Conservation (phyloP, 2,113 vertebrate species). For the Chaenogobius annularis region DNA sequence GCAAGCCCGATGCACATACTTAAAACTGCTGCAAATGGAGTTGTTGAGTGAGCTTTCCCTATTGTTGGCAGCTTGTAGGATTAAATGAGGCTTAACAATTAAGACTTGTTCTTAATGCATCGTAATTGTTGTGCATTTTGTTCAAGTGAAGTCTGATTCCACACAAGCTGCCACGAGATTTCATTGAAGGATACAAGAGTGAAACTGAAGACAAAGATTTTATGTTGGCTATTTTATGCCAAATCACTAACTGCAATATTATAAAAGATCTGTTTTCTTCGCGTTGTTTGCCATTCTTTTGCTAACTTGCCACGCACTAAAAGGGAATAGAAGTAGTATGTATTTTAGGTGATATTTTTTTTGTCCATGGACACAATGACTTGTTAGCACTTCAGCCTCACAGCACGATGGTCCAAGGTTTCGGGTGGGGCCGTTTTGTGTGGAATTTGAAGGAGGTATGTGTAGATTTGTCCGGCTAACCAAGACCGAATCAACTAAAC, state of each 20-base stretch:
- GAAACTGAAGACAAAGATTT: background rate
- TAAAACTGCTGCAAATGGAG: constrained; percentile 37
- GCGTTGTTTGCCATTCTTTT: background rate
- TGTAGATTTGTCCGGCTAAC: no score
- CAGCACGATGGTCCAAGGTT: no score
- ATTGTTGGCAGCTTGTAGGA: constrained; percentile 55
- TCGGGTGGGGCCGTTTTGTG: no score
- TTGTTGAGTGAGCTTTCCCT: constrained; percentile 36
- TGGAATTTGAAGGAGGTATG: no score
- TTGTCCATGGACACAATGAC: no score
- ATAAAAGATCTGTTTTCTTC: background rate
- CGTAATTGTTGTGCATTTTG: constrained; percentile 43
- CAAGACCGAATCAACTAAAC: no score
- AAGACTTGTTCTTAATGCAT: constrained; percentile 40
- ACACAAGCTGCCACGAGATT: constrained; percentile 36
- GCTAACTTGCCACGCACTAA: background rate
- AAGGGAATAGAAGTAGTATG: no score
- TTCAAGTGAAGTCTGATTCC: constrained; percentile 38
- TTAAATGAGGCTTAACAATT: constrained; percentile 58
- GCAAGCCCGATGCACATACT: constrained; percentile 34
- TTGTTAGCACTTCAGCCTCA: no score
- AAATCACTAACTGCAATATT: background rate
- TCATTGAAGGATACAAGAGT: constrained; percentile 28
- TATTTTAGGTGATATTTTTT: no score
- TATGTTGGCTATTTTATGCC: background rate